A percentile compares a stretch with the other conserved stretches of the same genome.
Conservation (phyloP, 2,113 vertebrate species). For the Ammodytes marinus region DNA sequence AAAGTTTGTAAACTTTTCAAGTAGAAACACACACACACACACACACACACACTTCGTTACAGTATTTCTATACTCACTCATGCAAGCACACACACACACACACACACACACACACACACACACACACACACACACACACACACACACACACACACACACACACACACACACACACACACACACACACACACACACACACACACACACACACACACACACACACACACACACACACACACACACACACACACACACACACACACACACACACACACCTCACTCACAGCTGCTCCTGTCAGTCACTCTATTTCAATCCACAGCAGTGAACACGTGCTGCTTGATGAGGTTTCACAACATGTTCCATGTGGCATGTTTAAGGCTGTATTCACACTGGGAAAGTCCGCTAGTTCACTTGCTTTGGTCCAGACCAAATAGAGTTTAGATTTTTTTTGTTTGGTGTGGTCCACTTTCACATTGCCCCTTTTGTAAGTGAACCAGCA, state of each 20-base stretch:
- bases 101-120: not conserved
- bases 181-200: not conserved
- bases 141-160: too few relatives aligned
- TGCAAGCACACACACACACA: too few relatives aligned
- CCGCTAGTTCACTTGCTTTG: too few relatives aligned
- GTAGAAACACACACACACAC: not conserved
- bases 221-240: not conserved
- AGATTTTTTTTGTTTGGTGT: too few relatives aligned
- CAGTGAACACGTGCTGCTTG: not conserved
- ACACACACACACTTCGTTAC: too few relatives aligned
- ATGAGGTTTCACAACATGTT: not conserved
- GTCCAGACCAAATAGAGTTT: too few relatives aligned
- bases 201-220: too few relatives aligned
- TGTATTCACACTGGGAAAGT: too few relatives aligned
- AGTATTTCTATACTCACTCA: too few relatives aligned
- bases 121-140: not conserved
- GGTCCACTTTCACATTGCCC: too few relatives aligned
- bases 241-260: not conserved
- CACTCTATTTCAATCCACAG: conserved; percentile 21
- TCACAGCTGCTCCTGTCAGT: conserved; percentile 30
- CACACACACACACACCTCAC: not conserved
- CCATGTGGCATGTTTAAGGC: not conserved
- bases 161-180: not conserved
- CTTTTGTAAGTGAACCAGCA: too few relatives aligned
- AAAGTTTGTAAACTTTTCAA: too few relatives aligned